Evolutionary conservation across 2,113 vertebrate genomes (phyloP).

Genomic region (Cavia porcellus): DNA sequence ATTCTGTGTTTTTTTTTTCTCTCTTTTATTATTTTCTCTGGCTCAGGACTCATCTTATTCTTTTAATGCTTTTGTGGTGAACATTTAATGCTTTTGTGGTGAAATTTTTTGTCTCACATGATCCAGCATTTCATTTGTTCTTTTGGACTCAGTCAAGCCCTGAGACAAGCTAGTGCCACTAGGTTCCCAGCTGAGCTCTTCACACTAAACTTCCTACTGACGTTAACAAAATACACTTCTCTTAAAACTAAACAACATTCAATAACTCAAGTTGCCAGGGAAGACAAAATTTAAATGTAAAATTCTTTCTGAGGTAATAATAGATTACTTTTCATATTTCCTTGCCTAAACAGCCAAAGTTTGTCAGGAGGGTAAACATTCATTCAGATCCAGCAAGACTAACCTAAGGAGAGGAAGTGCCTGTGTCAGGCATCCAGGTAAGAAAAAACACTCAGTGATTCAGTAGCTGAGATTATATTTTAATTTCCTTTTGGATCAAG

Average conservation of each 20-base stretch:
- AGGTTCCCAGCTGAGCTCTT: neutral
- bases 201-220: neutral
- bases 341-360: neutral
- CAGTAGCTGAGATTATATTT: neutral
- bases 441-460: neutral
- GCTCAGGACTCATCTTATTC: neutral
- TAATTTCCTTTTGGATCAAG: neutral
- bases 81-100: too few relatives aligned
- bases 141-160: neutral
- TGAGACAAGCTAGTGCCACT: neutral
- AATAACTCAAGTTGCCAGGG: neutral
- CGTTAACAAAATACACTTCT: neutral
- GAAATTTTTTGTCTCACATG: neutral
- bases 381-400: neutral
- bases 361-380: neutral
- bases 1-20: neutral
- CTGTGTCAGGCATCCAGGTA: neutral
- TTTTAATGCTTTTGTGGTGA: neutral
- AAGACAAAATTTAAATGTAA: neutral
- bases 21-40: neutral
- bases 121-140: neutral
- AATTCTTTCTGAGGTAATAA: slow-evolving; percentile 30
- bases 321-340: slow-evolving; percentile 12
- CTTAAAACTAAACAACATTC: neutral
- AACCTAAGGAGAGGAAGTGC: neutral